phyloP scores from a whole-genome alignment of 2,113 vertebrate species.

The Crotalus horridus region DNA sequence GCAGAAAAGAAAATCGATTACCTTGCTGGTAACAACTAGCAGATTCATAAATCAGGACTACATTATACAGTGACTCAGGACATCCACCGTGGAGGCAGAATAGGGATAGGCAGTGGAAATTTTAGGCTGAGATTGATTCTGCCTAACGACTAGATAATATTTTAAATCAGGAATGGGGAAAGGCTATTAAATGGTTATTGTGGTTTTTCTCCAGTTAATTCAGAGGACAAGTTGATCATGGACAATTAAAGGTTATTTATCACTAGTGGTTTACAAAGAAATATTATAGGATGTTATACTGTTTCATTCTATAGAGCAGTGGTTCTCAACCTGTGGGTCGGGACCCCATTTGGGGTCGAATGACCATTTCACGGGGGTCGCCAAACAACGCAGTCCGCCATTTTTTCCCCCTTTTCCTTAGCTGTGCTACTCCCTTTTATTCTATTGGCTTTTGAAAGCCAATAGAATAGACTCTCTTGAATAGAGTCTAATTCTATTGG shows the following conservation, averaged over 20 bases:
- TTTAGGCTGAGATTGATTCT: neutral
- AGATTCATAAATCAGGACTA: neutral
- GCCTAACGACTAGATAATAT: neutral
- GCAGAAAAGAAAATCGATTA: neutral
- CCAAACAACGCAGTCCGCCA: no score
- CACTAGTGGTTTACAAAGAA: neutral
- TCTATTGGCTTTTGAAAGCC: no score
- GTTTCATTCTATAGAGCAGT: neutral
- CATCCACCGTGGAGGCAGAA: neutral
- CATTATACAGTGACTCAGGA: neutral
- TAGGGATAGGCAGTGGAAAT: neutral
- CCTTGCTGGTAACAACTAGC: neutral
- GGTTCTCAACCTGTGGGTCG: no score
- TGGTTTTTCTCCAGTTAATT: neutral
- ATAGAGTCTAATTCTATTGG: no score
- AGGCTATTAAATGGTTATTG: neutral
- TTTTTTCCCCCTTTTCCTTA: no score
- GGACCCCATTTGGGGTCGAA: no score
- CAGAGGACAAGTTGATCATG: neutral
- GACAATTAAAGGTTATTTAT: neutral
- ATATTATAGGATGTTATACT: neutral
- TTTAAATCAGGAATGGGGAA: neutral
- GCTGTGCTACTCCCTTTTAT: no score
- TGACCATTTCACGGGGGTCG: no score
- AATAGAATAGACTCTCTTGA: no score